phyloP scores from a whole-genome alignment of 2,888 invertebrate species.

The Suillia variegata region DNA sequence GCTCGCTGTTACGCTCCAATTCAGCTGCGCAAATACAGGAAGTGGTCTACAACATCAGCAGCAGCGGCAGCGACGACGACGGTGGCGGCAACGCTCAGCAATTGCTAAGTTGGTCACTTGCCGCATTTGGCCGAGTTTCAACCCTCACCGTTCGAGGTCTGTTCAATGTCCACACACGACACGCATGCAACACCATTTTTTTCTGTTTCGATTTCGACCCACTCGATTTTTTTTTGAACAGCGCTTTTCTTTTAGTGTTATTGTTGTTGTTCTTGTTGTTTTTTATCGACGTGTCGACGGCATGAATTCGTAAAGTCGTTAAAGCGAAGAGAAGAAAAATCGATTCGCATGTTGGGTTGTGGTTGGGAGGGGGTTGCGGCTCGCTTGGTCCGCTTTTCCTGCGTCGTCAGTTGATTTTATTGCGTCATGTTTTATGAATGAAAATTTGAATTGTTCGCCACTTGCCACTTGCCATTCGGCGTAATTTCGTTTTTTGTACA shows the following conservation, averaged over 20 bases:
- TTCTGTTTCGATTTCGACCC: constrained; percentile 33
- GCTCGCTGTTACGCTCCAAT: constrained; percentile 45
- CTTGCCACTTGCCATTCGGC: constrained; percentile 29
- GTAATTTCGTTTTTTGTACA: no score
- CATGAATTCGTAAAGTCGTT: constrained; percentile 44
- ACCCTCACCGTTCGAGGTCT: no score
- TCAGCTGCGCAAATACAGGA: constrained; percentile 41
- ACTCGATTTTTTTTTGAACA: background rate
- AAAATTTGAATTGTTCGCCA: constrained; percentile 47
- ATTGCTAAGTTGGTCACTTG: constrained; percentile 7
- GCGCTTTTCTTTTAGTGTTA: background rate
- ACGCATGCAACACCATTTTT: constrained; percentile 3
- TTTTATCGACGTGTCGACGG: constrained; percentile 5
- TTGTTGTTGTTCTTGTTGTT: constrained; percentile 23
- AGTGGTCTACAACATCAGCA: constrained; percentile 18
- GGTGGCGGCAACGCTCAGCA: no score
- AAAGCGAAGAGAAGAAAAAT: constrained; percentile 54
- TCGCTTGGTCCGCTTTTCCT: background rate
- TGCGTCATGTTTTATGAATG: constrained; percentile 50
- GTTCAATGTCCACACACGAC: no score
- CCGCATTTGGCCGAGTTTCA: constrained; percentile 15
- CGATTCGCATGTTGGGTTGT: constrained; percentile 38
- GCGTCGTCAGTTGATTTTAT: constrained; percentile 17
- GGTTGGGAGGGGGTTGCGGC: background rate
- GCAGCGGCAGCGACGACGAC: no score